A percentile compares a stretch with the other conserved stretches of the same genome.
Evolutionary conservation across 2,113 vertebrate genomes (phyloP).

Genomic region (Chrysemys picta): DNA sequence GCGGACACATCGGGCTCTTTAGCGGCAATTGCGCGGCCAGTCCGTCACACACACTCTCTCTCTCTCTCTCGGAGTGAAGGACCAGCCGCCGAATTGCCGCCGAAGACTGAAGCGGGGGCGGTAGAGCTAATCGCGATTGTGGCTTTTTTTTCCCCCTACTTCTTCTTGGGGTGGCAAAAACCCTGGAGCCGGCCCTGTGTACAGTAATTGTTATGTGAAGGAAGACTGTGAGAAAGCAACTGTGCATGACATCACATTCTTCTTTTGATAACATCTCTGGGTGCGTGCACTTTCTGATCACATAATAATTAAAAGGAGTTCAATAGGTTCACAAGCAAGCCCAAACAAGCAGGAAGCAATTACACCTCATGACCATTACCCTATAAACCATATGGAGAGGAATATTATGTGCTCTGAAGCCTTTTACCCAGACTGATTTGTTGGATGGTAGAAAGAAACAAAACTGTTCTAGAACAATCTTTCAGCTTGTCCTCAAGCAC

Average conservation of each 20-base stretch:
- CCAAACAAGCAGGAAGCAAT: slow-evolving; percentile 20
- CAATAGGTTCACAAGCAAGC: slow-evolving; percentile 10
- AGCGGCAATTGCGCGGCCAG: no score
- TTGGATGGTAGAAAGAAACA: neutral
- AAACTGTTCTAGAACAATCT: neutral
- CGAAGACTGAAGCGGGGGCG: no score
- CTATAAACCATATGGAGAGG: neutral
- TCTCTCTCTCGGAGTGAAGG: no score
- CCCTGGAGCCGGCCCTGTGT: no score
- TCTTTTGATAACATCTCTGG: neutral
- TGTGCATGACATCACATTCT: neutral
- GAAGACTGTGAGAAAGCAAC: neutral
- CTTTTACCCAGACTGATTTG: neutral
- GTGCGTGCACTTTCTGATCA: neutral
- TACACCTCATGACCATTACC: neutral
- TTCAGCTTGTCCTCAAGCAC: neutral
- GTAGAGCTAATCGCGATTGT: no score
- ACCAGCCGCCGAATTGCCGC: no score
- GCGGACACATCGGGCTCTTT: no score
- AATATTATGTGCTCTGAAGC: neutral
- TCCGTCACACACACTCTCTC: no score
- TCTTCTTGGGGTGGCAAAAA: no score
- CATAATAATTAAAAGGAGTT: neutral
- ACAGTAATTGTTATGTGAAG: neutral
- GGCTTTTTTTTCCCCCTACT: no score